Percentiles rank a stretch among this genome's conserved stretches.
Evolutionary conservation across 2,113 vertebrate genomes (phyloP).

Genomic region (Scortum barcoo): DNA sequence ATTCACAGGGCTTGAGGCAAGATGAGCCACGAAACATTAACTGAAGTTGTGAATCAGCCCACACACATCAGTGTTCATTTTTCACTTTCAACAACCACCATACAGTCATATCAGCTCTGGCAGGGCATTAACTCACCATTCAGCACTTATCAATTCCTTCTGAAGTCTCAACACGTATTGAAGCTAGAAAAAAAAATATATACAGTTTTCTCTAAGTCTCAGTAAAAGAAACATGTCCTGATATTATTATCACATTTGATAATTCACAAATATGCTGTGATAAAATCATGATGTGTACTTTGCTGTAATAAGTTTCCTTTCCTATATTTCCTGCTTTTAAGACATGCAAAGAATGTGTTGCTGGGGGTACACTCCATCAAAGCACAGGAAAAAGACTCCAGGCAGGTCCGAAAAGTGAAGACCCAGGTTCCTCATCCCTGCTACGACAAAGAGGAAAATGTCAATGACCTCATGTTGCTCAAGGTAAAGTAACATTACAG

Average conservation of each 20-base stretch:
- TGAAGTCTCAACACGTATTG: not conserved
- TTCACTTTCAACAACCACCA: not conserved
- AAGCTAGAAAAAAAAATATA: not conserved
- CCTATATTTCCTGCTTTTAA: not conserved
- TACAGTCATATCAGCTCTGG: not conserved
- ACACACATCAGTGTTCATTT: not conserved
- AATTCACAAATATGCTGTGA: not conserved
- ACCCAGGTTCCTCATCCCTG: constrained; percentile 44
- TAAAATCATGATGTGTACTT: not conserved
- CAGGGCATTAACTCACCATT: not conserved
- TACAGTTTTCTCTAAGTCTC: too few relatives aligned
- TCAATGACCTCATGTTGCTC: constrained; percentile 80
- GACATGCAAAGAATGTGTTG: constrained; percentile 57
- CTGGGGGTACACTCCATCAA: constrained; percentile 77
- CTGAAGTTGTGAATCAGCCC: not conserved
- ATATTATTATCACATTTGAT: not conserved
- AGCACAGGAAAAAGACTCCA: constrained; percentile 2
- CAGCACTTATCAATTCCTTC: not conserved
- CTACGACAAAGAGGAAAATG: not conserved
- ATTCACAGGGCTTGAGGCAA: not conserved
- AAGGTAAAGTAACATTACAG: constrained; percentile 63
- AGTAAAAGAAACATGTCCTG: not conserved
- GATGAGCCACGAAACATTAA: not conserved
- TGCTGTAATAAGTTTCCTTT: not conserved
- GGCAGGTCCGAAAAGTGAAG: constrained; percentile 52